Conservation (phyloP, 2,888 invertebrate genomes). For the Stegophylla sp. region DNA sequence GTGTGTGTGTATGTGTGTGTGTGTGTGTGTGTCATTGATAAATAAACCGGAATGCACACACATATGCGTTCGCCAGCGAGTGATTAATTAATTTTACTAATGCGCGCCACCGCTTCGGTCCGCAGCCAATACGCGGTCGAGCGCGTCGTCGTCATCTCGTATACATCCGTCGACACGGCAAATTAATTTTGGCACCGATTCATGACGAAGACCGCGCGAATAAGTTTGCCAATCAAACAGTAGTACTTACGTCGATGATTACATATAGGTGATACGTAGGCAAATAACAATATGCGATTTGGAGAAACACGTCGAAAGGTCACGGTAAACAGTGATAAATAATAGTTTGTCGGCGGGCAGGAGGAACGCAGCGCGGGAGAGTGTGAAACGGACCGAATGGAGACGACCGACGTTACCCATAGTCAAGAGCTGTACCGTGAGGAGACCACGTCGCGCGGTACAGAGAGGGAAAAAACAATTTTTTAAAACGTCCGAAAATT, state of each 20-base stretch:
- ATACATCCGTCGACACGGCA: slow-evolving; percentile 4
- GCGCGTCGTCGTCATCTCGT: neutral
- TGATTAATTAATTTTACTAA: slow-evolving; percentile 45
- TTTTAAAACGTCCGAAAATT: too few species aligned
- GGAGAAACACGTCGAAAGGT: neutral
- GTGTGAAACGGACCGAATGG: too few species aligned
- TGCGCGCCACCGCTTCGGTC: neutral
- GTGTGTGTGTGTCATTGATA: neutral
- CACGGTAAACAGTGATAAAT: neutral
- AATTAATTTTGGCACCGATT: slow-evolving; percentile 17
- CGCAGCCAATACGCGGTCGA: neutral
- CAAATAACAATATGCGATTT: neutral
- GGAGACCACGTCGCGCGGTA: too few species aligned
- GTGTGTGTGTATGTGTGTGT: neutral
- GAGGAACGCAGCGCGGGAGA: too few species aligned
- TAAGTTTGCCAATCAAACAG: too few species aligned
- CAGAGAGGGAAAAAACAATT: too few species aligned
- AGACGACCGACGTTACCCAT: too few species aligned
- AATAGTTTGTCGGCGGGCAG: too few species aligned
- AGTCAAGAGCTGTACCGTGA: too few species aligned
- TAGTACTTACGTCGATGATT: too few species aligned
- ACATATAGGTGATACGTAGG: neutral
- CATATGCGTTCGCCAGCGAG: neutral
- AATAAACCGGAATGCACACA: slow-evolving; percentile 14
- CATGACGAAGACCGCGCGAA: neutral